Conservation (phyloP, 1,140 invertebrate species). For the Diuraphis noxia region DNA sequence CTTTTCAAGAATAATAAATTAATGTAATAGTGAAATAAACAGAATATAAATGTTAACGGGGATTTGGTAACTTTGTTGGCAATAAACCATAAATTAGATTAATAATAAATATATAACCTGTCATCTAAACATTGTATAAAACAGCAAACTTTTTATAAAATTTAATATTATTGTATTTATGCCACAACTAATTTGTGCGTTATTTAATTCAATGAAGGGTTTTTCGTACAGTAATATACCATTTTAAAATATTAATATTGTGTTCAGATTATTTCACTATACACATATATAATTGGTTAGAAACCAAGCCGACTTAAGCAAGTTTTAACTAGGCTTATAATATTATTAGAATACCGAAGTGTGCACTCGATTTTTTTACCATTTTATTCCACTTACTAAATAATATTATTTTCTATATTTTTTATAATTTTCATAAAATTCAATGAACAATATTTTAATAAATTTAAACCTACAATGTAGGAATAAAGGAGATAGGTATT, state of each 20-base stretch:
- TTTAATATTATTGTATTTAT: background rate
- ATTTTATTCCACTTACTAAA: background rate
- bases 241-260: background rate
- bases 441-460: background rate
- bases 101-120: background rate
- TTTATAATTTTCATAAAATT: background rate
- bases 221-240: background rate
- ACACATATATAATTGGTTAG: background rate
- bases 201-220: background rate
- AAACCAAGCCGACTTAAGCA: background rate
- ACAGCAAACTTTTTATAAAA: background rate
- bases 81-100: background rate
- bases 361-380: background rate
- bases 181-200: background rate
- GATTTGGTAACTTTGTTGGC: background rate
- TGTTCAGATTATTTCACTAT: background rate
- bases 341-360: too few species aligned
- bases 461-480: background rate
- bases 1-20: background rate
- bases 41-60: background rate
- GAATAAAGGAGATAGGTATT: background rate
- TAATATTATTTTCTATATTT: background rate
- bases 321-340: background rate
- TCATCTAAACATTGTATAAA: background rate
- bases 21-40: background rate